Base-by-base conservation (phyloP, 2,888 invertebrate genomes). In the Ptychoptera contaminata region DNA sequence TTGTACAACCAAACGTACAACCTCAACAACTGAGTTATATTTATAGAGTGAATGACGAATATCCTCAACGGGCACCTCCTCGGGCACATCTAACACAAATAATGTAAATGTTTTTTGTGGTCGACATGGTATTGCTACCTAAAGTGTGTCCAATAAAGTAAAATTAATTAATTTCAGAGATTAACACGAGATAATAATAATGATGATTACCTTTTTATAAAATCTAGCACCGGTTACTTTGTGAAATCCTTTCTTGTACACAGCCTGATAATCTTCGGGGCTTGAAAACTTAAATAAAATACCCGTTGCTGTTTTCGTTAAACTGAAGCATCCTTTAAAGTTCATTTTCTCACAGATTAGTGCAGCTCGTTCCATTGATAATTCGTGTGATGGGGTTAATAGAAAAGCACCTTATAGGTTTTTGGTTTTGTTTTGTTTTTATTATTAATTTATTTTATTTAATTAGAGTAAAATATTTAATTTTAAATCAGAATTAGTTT, bases 281-380 rank as follows among this genome's bases (percentile, higher is more conserved):
- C 80, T 81, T 54, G 84, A 84, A 67, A 87, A 87, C 67, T 85
- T 86, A 70, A 87, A 87, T 50, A 87, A 74, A 57, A 87, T 86
- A 46, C 87, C 87, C 38, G 86, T 87, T 42, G 87, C 86, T 1
- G 87, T 87, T 71, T 85, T 86, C 50, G 86, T 86, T 54, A 87
- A 70, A 53, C 83, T 83, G 68, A 86, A 87, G 57, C 84, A 82
- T 44, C 85, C 85, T 56, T 82, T 79, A 67, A 87, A 85, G 67
- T 81, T 84, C 77, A 87, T 82, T 64, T 86, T 86, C 71, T 87
- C 87, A 68, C 85, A 85, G 58, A 87, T 84, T 54, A 80, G 71
- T 37, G 84, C 82, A 2, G 86, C 86, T 53, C 85, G 83, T 67
- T 87, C 86, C 75, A 87, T 77, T 59, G 80, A 83, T 54, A 87